Evolutionary conservation across 2,113 vertebrate species (phyloP).

Genomic region (Scolopax mira): DNA sequence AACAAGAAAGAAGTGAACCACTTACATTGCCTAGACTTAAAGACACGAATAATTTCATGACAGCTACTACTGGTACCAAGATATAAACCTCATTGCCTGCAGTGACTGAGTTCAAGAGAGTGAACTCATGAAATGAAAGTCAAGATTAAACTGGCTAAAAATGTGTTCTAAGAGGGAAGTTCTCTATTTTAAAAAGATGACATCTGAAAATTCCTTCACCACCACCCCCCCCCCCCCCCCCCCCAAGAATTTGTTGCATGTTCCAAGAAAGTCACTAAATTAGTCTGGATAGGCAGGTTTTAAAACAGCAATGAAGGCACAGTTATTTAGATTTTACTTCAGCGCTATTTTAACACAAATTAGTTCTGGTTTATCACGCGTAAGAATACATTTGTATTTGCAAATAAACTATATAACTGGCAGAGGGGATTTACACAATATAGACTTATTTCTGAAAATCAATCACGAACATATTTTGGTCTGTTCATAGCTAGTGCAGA

Average conservation of each 20-base stretch:
- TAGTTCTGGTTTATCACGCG: neutral
- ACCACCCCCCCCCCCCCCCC: too few species aligned
- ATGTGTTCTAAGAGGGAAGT: neutral
- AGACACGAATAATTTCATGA: constrained; percentile 51
- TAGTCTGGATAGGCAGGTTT: neutral
- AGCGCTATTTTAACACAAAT: neutral
- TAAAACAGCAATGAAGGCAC: neutral
- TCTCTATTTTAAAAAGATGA: neutral
- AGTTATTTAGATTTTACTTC: neutral
- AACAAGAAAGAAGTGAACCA: constrained; percentile 1
- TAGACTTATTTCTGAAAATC: neutral
- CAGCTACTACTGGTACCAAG: neutral
- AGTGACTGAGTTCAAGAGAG: neutral
- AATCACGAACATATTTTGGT: neutral
- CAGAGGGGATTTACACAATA: neutral
- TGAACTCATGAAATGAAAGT: neutral
- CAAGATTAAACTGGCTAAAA: neutral
- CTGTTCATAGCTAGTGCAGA: neutral
- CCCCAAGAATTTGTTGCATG: neutral
- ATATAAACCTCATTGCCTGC: constrained; percentile 30
- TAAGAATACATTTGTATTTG: neutral
- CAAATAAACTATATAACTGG: neutral
- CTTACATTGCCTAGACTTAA: constrained; percentile 45
- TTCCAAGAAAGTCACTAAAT: neutral
- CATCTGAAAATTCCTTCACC: neutral